Conservation (phyloP, 2,797 vertebrate genomes). For the Yasuhikotakia modesta region DNA sequence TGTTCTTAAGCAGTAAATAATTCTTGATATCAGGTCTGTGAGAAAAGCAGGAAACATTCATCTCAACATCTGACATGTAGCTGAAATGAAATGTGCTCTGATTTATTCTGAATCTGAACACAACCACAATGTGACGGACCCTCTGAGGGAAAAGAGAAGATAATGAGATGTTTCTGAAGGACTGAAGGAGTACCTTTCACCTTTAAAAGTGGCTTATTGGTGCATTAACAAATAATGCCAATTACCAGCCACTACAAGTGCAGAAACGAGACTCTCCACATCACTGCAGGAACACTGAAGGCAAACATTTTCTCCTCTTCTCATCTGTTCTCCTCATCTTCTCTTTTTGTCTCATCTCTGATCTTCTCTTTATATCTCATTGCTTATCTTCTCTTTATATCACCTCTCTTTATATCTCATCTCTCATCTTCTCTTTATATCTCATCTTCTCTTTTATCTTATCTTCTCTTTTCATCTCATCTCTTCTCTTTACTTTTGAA, state of each 20-base stretch:
- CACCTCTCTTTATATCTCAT: not conserved
- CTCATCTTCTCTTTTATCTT: not conserved
- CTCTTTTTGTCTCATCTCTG: not conserved
- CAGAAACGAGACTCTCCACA: not conserved
- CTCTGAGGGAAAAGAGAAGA: constrained; percentile 12
- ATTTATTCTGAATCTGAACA: too few species aligned
- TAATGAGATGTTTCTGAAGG: constrained; percentile 73
- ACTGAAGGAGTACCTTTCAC: constrained; percentile 61
- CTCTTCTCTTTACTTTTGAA: too few species aligned
- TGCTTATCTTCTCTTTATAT: not conserved
- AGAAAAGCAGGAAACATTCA: too few species aligned
- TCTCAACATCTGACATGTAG: too few species aligned
- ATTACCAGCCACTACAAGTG: too few species aligned
- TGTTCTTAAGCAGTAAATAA: too few species aligned
- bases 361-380: not conserved
- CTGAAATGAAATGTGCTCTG: too few species aligned
- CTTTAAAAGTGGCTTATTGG: constrained; percentile 59
- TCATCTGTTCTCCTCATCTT: not conserved
- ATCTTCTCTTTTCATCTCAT: not conserved
- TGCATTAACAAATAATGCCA: constrained; percentile 58
- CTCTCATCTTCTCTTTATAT: not conserved
- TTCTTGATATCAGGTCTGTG: too few species aligned
- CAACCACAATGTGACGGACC: too few species aligned
- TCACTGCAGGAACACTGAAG: too few species aligned
- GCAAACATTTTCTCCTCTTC: not conserved